phyloP scores from a whole-genome alignment of 2,888 invertebrate genomes.

The Acronicta alni region DNA sequence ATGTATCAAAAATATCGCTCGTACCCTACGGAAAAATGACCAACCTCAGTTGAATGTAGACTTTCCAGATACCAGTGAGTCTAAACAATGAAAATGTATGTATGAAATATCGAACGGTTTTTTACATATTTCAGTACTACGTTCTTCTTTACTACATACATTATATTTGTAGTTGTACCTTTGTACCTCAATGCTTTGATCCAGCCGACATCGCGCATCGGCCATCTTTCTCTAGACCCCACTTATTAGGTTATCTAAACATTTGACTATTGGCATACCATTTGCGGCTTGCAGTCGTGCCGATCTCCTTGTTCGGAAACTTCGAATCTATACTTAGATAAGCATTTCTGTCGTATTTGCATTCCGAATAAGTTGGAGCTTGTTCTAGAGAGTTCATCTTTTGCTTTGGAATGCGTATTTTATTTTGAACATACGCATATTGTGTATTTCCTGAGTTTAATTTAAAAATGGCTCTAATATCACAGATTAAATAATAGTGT shows the following conservation, averaged over 20 bases:
- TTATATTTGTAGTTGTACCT: neutral
- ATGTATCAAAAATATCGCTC: no score
- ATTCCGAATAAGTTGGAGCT: conserved; percentile 27
- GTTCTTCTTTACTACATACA: neutral
- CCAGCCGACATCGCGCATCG: conserved; percentile 27
- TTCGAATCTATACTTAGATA: conserved; percentile 41
- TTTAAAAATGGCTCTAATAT: no score
- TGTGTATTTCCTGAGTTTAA: no score
- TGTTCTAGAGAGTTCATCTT: conserved; percentile 23
- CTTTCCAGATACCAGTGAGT: no score
- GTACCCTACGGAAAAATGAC: no score
- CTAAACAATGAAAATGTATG: no score
- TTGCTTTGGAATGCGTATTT: neutral
- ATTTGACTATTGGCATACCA: conserved; percentile 51
- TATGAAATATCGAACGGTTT: no score
- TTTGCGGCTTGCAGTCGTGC: conserved; percentile 54
- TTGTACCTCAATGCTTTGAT: conserved; percentile 24
- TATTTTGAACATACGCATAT: neutral
- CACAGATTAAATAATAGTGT: no score
- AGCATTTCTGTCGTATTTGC: conserved; percentile 43
- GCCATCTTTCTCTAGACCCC: conserved; percentile 40
- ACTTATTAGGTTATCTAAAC: conserved; percentile 58
- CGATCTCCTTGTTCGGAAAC: conserved; percentile 48
- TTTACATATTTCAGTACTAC: no score
- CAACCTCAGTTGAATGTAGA: no score